Base-by-base conservation (phyloP, 2,797 vertebrate species). In the Scomberomorus guttatus region DNA sequence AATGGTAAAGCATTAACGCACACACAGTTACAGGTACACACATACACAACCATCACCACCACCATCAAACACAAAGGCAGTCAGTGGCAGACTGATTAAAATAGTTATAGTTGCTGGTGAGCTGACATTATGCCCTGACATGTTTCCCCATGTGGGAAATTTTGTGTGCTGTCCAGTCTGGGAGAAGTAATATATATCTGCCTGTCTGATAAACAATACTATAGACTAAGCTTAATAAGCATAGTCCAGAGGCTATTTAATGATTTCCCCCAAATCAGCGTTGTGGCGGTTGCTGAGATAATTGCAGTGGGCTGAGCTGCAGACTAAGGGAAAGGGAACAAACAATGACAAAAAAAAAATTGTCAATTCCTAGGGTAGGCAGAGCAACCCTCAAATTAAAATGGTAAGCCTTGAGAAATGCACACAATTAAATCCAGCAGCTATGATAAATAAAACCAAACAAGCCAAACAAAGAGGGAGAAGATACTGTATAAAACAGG, bases 191-290 rank as follows among this genome's bases (percentile, higher is more conserved):
- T 86, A 73, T 75, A 77, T 63, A 72, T 87, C 75, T 83, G 62
- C 46, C 54, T 39, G 79, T 82, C 84, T 91, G 79, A 91, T 88
- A 91, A 89, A 88, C 84, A 90, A 82, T 77, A 77, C 85, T 75
- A 87, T 88, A 83, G 87, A 86, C 86, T 80, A 69, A 82, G 83
- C 87, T 90, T 92, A 94, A 95, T 92, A 92, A 94, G 90, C 84
- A 80, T 7, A 79, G 90, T 86, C 90, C 85, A 85, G 73, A 84
- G 89, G 86, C 92, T 84, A 84, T 91, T 90, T 89, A 94, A 92
- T 92, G 90, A 94, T 91, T 93, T 91, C 84, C 87, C 72, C 82
- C 76, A 89, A 92, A 93, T 91, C 91, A 84, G 90, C 59, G 37
- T 76, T 84, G 79, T 86, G 87, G 83, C 87, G 80, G 65, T 85